Percentiles rank a stretch among this genome's conserved stretches.
These are phyloP conservation scores for Megastigmus dorsalis DNA, from an alignment of 2,888 invertebrate genomes.

Conservation along the genomic window DNA sequence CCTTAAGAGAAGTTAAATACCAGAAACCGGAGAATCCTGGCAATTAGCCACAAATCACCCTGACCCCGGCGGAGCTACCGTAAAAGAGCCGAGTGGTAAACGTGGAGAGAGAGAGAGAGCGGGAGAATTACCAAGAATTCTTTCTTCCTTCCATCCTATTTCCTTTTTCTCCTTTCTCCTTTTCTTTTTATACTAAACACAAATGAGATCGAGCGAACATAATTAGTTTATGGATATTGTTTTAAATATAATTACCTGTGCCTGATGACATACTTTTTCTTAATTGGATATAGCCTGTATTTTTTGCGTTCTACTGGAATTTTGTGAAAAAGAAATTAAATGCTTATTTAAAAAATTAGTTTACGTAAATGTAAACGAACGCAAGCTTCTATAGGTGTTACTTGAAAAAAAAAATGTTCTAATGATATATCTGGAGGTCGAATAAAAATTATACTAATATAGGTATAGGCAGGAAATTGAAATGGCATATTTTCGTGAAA, in stretches of 20 bases:
- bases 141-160: neutral
- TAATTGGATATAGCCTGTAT: no score
- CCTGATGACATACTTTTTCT: no score
- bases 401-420: no score
- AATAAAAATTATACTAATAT: no score
- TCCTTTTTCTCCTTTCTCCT: neutral
- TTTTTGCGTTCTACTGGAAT: no score
- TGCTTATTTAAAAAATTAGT: no score
- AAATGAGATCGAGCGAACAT: constrained; percentile 18
- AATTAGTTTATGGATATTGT: neutral
- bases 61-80: neutral
- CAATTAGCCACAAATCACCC: constrained; percentile 65
- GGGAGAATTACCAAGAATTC: neutral
- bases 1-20: constrained; percentile 54
- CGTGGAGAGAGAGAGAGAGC: neutral
- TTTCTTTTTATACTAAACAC: neutral
- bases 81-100: neutral
- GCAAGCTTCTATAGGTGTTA: no score
- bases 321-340: no score
- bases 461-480: no score
- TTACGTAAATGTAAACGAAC: no score
- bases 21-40: constrained; percentile 56
- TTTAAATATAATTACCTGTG: constrained; percentile 15
- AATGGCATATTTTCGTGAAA: neutral
- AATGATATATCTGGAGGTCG: no score